These are phyloP conservation scores for Phaethornis superciliosus DNA, from an alignment of 2,113 vertebrate genomes.

Conservation along the genomic window DNA sequence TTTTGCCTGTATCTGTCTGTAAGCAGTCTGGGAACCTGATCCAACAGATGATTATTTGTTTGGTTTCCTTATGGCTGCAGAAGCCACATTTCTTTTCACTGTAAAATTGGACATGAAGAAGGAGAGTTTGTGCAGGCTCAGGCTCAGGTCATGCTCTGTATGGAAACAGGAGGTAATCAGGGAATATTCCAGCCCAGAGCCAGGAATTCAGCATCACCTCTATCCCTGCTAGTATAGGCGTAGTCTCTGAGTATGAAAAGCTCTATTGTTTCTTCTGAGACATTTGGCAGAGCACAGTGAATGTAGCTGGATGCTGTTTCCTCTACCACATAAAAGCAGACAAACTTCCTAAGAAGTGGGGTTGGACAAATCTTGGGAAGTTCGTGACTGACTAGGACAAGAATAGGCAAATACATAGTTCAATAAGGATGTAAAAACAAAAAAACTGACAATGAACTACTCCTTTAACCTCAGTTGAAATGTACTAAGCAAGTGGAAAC, in stretches of 20 bases:
- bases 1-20: background rate
- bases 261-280: constrained; percentile 33
- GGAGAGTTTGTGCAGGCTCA: background rate
- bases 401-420: background rate
- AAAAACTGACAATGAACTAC: background rate
- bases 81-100: background rate
- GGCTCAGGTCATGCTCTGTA: background rate
- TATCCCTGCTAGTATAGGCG: background rate
- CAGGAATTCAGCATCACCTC: background rate
- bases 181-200: background rate
- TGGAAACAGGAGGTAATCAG: constrained; percentile 24
- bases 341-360: constrained; percentile 48
- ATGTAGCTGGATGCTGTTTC: constrained; percentile 13
- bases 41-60: background rate
- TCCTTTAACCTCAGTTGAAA: background rate
- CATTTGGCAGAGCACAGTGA: background rate
- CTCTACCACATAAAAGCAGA: constrained; percentile 42
- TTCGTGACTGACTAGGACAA: background rate
- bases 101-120: background rate
- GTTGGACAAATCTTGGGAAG: constrained; percentile 26
- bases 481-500: background rate
- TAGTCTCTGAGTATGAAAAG: constrained; percentile 46
- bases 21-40: background rate
- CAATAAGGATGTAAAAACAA: background rate
- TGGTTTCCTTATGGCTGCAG: background rate